Evolutionary conservation across 2,888 invertebrate genomes (phyloP).

Genomic region (Crioceris asparagi): DNA sequence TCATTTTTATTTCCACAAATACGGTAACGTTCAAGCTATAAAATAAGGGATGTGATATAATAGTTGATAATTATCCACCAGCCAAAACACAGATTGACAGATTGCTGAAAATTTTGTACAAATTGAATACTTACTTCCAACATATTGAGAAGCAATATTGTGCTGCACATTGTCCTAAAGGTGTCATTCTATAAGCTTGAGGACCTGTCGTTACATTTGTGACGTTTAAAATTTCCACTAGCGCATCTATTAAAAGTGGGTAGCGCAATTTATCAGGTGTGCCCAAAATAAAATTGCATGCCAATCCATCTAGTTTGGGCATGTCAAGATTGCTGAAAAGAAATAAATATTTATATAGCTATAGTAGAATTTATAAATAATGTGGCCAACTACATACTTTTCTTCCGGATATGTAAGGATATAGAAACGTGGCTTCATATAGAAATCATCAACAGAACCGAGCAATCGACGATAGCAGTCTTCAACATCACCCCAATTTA

Average conservation of each 20-base stretch:
- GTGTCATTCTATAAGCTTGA: constrained; percentile 37
- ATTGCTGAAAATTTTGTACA: neutral
- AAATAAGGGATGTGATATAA: too few species aligned
- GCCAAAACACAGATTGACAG: too few species aligned
- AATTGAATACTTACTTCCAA: constrained; percentile 50
- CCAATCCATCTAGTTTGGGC: constrained; percentile 85
- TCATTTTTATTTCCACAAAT: too few species aligned
- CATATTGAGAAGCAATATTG: constrained; percentile 85
- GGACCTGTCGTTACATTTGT: constrained; percentile 53
- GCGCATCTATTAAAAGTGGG: constrained; percentile 72
- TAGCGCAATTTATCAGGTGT: constrained; percentile 88
- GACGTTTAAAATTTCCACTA: constrained; percentile 72
- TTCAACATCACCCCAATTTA: constrained; percentile 65
- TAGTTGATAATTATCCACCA: too few species aligned
- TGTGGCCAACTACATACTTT: too few species aligned
- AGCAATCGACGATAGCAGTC: constrained; percentile 57
- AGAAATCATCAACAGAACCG: constrained; percentile 47
- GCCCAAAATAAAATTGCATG: constrained; percentile 88
- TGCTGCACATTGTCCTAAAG: constrained; percentile 65
- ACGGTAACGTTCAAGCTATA: too few species aligned
- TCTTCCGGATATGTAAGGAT: constrained; percentile 71
- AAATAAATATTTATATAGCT: neutral
- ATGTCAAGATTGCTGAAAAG: constrained; percentile 67
- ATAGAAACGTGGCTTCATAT: constrained; percentile 86
- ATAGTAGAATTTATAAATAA: neutral